Evolutionary conservation across 1,140 invertebrate species (phyloP).

Genomic region (Orchestia grillus): DNA sequence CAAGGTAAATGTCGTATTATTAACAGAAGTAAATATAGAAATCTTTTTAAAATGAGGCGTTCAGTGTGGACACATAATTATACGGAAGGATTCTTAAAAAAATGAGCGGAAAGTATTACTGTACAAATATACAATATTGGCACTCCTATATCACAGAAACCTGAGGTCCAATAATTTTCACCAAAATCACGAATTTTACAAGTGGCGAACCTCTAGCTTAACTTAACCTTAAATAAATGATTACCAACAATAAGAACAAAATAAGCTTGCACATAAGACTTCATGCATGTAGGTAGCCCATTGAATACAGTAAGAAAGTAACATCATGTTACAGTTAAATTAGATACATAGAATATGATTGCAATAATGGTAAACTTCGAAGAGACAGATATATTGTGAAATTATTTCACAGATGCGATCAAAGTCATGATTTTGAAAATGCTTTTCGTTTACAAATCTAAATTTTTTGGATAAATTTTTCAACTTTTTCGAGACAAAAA

Average conservation of each 20-base stretch:
- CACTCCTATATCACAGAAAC: not conserved
- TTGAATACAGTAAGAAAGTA: not conserved
- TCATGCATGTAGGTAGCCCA: not conserved
- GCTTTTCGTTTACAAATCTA: not conserved
- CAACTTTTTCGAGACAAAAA: not conserved
- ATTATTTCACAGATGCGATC: not conserved
- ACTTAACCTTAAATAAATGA: not conserved
- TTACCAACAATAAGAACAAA: not conserved
- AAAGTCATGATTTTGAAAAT: not conserved
- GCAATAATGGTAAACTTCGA: not conserved
- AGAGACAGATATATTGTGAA: not conserved
- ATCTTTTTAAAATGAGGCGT: not conserved
- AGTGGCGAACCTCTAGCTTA: not conserved
- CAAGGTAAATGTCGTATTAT: not conserved
- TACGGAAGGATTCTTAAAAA: not conserved
- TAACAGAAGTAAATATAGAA: not conserved
- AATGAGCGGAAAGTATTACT: not conserved
- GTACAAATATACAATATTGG: not conserved
- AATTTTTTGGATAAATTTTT: not conserved
- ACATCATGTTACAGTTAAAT: too few relatives aligned
- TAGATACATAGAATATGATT: not conserved
- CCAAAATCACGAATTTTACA: not conserved
- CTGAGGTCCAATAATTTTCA: not conserved
- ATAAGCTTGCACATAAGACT: not conserved
- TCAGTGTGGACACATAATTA: not conserved